These are phyloP conservation scores for Enteromius paludinosus DNA, from an alignment of 2,797 vertebrate genomes.

Conservation along the genomic window DNA sequence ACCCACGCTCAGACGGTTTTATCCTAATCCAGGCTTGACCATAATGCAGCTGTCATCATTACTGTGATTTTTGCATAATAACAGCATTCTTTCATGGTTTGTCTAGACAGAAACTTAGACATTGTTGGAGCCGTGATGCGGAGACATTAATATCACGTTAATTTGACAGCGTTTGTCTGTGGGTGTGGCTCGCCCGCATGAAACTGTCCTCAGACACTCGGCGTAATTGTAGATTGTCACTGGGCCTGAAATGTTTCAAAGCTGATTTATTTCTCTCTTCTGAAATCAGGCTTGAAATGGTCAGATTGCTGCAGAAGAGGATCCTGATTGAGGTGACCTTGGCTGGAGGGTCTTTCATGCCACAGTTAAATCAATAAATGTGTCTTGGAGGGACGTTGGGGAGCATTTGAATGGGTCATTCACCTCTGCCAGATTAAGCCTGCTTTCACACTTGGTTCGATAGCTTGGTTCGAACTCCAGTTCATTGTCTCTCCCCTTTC, in stretches of 20 bases:
- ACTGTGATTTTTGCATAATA: not conserved
- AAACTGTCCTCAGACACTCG: not conserved
- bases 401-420: constrained; percentile 26
- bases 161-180: not conserved
- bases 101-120: constrained; percentile 8
- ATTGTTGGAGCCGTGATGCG: not conserved
- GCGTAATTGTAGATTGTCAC: constrained; percentile 27
- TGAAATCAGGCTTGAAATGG: constrained; percentile 10
- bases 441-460: not conserved
- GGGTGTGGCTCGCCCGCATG: not conserved
- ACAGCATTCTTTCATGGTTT: not conserved
- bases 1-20: not conserved
- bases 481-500: not conserved
- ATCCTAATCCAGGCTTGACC: not conserved
- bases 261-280: constrained; percentile 18
- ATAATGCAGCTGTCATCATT: not conserved
- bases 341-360: not conserved
- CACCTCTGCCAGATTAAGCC: constrained; percentile 20
- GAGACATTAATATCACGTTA: constrained; percentile 6
- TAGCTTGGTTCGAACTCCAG: not conserved
- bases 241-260: not conserved
- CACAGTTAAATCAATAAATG: constrained; percentile 12
- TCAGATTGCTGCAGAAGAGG: not conserved
- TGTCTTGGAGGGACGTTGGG: not conserved
- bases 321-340: constrained; percentile 49